A percentile compares a stretch with the other conserved stretches of the same genome.
Evolutionary conservation across 2,797 vertebrate genomes (phyloP).

Genomic region (Schizopygopsis pylzovi): DNA sequence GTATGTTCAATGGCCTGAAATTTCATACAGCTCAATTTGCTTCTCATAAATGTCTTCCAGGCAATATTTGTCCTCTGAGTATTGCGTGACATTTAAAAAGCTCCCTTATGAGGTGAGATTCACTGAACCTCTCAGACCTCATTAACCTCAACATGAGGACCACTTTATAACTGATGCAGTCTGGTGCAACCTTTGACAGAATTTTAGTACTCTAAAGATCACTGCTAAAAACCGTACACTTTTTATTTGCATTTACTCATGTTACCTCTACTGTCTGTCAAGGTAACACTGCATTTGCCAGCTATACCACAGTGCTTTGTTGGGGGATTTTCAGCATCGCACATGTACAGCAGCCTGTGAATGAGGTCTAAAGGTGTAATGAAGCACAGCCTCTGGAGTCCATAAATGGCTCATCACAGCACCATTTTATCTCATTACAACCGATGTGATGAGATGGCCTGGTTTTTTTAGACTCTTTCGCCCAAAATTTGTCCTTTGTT

Average conservation of each 20-base stretch:
- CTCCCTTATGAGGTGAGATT: constrained; percentile 34
- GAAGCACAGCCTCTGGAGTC: constrained; percentile 29
- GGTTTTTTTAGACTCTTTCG: neutral
- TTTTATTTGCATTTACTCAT: constrained; percentile 15
- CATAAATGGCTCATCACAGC: constrained; percentile 27
- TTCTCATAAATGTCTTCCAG: constrained; percentile 36
- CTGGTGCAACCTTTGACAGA: constrained; percentile 16
- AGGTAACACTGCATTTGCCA: neutral
- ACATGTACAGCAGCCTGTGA: constrained; percentile 25
- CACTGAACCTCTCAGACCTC: constrained; percentile 40
- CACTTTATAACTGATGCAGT: constrained; percentile 8
- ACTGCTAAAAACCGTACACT: neutral
- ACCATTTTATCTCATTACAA: constrained; percentile 30
- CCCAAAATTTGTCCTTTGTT: constrained; percentile 20
- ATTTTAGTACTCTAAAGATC: neutral
- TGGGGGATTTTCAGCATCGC: constrained; percentile 27
- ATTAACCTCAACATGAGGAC: constrained; percentile 42
- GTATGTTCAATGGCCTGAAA: constrained; percentile 25
- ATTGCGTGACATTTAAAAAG: constrained; percentile 47
- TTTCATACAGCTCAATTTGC: constrained; percentile 25
- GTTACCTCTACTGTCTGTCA: neutral
- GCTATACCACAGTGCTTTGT: constrained; percentile 21
- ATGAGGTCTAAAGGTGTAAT: constrained; percentile 39
- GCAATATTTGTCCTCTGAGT: constrained; percentile 28
- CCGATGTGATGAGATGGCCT: neutral